Percentiles rank a stretch among this genome's conserved stretches.
Evolutionary conservation across 23 tunicate genomes (phyloP).

Genomic region (Aplidium turbinatum): DNA sequence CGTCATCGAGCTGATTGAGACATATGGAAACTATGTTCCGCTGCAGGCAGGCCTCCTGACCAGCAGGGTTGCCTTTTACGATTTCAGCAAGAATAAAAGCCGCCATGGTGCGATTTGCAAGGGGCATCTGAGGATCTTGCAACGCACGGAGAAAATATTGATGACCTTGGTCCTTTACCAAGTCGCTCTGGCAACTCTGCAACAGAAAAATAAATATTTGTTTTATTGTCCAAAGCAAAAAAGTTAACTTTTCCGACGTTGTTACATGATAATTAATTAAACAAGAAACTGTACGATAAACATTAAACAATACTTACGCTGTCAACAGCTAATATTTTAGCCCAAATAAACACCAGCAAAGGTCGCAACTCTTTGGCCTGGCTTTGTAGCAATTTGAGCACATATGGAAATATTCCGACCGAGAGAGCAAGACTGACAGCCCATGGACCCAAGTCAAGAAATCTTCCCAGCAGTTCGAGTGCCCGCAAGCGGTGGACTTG

Average conservation of each 20-base stretch:
- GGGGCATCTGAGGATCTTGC: conserved; percentile 87
- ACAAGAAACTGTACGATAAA: too few relatives aligned
- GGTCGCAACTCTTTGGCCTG: conserved; percentile 89
- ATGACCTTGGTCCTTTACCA: conserved; percentile 87
- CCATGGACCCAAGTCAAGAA: conserved; percentile 94
- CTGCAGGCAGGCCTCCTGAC: conserved; percentile 79
- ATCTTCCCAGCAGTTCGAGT: conserved; percentile 84
- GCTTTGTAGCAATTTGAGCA: conserved; percentile 86
- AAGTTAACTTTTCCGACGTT: too few relatives aligned
- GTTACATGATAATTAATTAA: too few relatives aligned
- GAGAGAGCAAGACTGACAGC: conserved; percentile 93
- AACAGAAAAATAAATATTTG: too few relatives aligned
- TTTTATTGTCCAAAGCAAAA: too few relatives aligned
- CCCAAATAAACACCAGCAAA: conserved; percentile 91
- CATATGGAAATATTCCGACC: conserved; percentile 94
- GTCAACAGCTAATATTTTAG: conserved; percentile 91
- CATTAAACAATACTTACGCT: conserved; percentile 61
- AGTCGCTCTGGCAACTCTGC: conserved; percentile 79
- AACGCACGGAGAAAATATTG: conserved; percentile 80
- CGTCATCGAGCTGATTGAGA: conserved; percentile 83
- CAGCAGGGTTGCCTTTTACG: conserved; percentile 50
- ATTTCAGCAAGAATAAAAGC: conserved; percentile 88
- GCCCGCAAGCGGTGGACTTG: conserved; percentile 91
- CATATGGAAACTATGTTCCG: conserved; percentile 80
- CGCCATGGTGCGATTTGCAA: conserved; percentile 72